Base-by-base conservation (phyloP, 2,113 vertebrate species). In the Ciconia boyciana region DNA sequence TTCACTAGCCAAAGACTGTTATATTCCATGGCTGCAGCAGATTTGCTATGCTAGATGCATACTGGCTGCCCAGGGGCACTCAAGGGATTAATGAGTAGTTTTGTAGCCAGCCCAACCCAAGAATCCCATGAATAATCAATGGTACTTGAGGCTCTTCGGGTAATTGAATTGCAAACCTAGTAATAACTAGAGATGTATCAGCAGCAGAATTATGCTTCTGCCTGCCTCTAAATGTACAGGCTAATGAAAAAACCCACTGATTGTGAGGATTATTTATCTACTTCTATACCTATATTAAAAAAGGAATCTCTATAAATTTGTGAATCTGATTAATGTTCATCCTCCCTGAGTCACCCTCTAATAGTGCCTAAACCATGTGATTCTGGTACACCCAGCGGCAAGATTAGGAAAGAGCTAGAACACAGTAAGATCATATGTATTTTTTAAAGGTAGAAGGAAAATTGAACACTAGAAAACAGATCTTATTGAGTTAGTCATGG, bases 81-180 rank as follows among this genome's bases (percentile, higher is more conserved):
- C 85, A 89, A 93, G 91, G 93, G 92, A 98, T 96, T 97, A 97
- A 97, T 97, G 95, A 97, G 94, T 43, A 97, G 93, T 97, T 97
- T 83, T 84, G 43, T 85, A 90, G 93, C 74, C 68, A 92, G 80
- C 28, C 93, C 87, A 95, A 49, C 74, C 96, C 93, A 94, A 94
- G 91, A 97, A 95, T 94, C 76, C 96, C 96, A 94, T 97, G 96
- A 98, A 97, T 98, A 98, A 97, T 97, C 97, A 97, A 95, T 97
- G 94, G 88, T 95, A 96, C 94, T 96, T 91, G 78, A 97, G 93
- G 93, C 90, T 97, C 21, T 92, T 89, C 5, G 20, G 75, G 83
- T 97, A 97, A 98, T 92, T 96, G 96, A 98, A 98, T 95, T 96
- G 95, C 96, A 97, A 97, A 97, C 93, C 83, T 84, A 87, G 90